These are phyloP conservation scores for Stomatorhinus walkeri DNA, from an alignment of 2,797 vertebrate genomes.

Conservation along the genomic window DNA sequence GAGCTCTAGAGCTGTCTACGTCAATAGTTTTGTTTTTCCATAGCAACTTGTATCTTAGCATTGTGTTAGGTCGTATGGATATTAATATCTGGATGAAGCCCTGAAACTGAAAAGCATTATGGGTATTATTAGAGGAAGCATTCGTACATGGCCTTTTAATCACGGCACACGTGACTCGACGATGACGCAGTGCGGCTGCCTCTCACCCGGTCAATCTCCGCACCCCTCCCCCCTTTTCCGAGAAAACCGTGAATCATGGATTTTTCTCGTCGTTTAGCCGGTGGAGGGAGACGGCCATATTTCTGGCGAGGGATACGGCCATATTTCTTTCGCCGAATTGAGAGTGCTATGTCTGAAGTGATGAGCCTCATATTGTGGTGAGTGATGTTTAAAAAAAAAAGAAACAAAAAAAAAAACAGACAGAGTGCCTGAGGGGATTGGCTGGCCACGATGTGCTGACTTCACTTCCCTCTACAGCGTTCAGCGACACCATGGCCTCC, in stretches of 20 bases:
- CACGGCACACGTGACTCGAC: not conserved
- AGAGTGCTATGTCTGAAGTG: slow-evolving; percentile 25
- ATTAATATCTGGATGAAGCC: not conserved
- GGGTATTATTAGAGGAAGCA: not conserved
- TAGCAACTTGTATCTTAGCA: not conserved
- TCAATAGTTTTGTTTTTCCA: not conserved
- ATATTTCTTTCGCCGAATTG: slow-evolving; percentile 26
- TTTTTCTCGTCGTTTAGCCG: slow-evolving; percentile 4
- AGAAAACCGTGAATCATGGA: slow-evolving; percentile 9
- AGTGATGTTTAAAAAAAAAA: not conserved
- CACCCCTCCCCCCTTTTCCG: not conserved
- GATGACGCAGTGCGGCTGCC: not conserved
- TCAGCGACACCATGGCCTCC: not conserved
- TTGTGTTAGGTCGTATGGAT: not conserved
- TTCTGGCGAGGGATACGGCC: slow-evolving; percentile 24
- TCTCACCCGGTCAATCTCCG: not conserved
- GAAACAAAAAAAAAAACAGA: not conserved
- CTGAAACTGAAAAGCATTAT: not conserved
- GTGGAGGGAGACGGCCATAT: slow-evolving; percentile 26
- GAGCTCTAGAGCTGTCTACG: not conserved
- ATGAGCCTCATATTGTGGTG: not conserved
- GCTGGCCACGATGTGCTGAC: slow-evolving; percentile 4
- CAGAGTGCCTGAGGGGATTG: not conserved
- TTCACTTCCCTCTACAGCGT: not conserved
- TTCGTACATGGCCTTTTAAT: not conserved